phyloP scores from a whole-genome alignment of 2,113 vertebrate species.

The Clarias batrachus region DNA sequence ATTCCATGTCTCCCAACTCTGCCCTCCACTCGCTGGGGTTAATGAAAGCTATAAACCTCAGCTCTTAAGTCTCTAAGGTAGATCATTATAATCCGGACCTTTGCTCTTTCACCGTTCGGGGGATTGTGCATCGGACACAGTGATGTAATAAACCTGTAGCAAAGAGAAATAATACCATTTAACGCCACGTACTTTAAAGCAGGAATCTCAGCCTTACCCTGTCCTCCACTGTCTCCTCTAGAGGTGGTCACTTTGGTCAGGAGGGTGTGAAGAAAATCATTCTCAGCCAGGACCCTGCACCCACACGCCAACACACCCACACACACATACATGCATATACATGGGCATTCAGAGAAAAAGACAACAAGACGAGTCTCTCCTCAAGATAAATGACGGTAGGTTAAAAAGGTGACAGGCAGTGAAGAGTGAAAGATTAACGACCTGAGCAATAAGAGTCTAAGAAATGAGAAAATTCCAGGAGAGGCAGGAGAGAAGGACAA shows the following conservation, averaged over 20 bases:
- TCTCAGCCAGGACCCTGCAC: conserved; percentile 83
- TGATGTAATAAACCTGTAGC: conserved; percentile 40
- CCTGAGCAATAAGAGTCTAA: not conserved
- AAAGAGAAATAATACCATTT: conserved; percentile 31
- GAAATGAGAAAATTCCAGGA: conserved; percentile 17
- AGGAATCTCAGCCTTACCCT: conserved; percentile 75
- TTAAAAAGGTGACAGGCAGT: conserved; percentile 4
- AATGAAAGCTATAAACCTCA: conserved; percentile 43
- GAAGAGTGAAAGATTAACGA: not conserved
- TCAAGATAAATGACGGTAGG: conserved; percentile 1
- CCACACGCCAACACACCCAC: conserved; percentile 45
- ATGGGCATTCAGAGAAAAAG: not conserved
- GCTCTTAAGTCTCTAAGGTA: conserved; percentile 7
- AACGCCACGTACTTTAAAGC: not conserved
- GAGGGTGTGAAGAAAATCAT: conserved; percentile 91
- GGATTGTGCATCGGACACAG: not conserved
- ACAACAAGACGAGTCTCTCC: not conserved
- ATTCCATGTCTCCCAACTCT: not conserved
- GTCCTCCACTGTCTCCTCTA: conserved; percentile 91
- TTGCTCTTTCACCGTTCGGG: not conserved
- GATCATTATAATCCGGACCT: conserved; percentile 29
- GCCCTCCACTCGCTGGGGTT: conserved; percentile 13
- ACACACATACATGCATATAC: conserved; percentile 10
- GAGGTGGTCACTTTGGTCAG: conserved; percentile 88
- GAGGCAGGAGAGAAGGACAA: not conserved